Evolutionary conservation across 2,113 vertebrate species (phyloP).

Genomic region (Poeciliopsis occidentalis): DNA sequence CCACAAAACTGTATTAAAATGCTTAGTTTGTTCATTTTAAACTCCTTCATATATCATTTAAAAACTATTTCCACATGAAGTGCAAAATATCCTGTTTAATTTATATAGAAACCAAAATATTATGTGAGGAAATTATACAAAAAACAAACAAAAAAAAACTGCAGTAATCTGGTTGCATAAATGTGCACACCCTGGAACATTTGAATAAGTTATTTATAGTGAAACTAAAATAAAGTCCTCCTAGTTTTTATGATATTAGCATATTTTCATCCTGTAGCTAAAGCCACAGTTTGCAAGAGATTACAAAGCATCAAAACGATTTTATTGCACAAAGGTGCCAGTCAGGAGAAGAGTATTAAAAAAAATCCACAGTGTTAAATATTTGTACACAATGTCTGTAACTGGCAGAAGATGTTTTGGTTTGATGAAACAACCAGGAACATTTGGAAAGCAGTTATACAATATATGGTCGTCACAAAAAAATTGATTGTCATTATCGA

Average conservation of each 20-base stretch:
- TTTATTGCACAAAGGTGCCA: no score
- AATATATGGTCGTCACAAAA: not conserved
- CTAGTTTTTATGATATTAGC: not conserved
- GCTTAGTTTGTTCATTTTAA: not conserved
- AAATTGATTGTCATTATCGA: not conserved
- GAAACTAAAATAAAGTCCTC: not conserved
- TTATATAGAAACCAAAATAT: not conserved
- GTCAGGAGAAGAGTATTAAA: not conserved
- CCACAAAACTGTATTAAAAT: not conserved
- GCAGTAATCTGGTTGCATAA: not conserved
- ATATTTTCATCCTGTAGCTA: not conserved
- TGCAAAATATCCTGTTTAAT: not conserved
- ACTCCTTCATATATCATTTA: not conserved
- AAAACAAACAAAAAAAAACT: not conserved
- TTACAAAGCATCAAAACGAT: no score
- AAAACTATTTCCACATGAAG: not conserved
- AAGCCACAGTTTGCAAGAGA: not conserved
- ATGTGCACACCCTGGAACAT: not conserved
- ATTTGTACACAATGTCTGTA: not conserved
- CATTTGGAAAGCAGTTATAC: not conserved
- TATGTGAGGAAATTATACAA: not conserved
- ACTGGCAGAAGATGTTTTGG: not conserved
- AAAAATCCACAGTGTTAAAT: not conserved
- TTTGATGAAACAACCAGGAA: not conserved
- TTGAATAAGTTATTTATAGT: not conserved